Conservation (phyloP, 2,888 invertebrate species). For the Dasypolia templi region DNA sequence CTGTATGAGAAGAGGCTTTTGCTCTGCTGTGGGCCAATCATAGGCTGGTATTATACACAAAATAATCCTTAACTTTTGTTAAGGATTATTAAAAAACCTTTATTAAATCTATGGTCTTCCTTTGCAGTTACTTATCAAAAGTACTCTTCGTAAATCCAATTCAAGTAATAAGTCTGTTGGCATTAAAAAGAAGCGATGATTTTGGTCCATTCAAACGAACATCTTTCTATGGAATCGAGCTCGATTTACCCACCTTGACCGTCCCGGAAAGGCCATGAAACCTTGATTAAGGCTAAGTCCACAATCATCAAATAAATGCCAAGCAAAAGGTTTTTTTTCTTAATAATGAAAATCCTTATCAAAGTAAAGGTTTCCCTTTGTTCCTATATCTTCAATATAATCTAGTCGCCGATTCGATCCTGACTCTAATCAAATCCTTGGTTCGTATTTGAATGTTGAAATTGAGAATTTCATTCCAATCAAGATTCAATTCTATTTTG, state of each 20-base stretch:
- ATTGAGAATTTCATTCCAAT: constrained; percentile 40
- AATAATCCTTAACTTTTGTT: too few species aligned
- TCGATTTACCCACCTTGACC: too few species aligned
- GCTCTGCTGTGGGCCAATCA: too few species aligned
- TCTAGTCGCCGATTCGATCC: constrained; percentile 12
- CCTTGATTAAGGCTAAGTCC: too few species aligned
- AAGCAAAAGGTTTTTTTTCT: background rate
- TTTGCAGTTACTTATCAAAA: background rate
- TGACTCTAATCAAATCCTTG: constrained; percentile 21
- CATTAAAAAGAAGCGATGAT: background rate
- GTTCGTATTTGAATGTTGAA: constrained; percentile 37
- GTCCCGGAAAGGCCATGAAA: too few species aligned
- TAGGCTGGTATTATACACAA: too few species aligned
- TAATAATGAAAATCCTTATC: background rate
- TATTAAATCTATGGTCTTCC: too few species aligned
- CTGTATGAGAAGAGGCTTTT: too few species aligned
- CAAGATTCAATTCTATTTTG: constrained; percentile 36
- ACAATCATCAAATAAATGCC: background rate
- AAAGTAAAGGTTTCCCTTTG: constrained; percentile 3
- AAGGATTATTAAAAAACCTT: too few species aligned
- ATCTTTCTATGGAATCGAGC: background rate
- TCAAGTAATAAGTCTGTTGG: background rate
- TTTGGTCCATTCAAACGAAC: background rate
- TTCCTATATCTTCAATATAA: constrained; percentile 17
- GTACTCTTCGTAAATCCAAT: background rate